Base-by-base conservation (phyloP, 2,113 vertebrate genomes). In the Psilopogon haemacephalus region DNA sequence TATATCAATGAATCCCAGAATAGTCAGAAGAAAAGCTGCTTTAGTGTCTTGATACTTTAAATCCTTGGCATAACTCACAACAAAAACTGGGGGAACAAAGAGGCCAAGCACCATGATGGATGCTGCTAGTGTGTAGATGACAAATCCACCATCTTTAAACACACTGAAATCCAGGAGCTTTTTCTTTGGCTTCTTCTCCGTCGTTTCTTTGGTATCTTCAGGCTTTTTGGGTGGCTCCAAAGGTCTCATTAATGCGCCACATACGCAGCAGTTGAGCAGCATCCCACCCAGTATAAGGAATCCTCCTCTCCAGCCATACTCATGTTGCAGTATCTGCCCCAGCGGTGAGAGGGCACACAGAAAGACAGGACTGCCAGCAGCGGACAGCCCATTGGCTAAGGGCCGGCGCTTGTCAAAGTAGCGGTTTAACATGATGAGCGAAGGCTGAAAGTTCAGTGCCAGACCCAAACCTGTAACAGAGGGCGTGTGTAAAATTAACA, bases 81-180 rank as follows among this genome's bases (percentile, higher is more conserved):
- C 97, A 42, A 99, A 99, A 84, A 99, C 99, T 0, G 99, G 99
- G 1, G 99, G 99, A 85, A 99, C 99, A 26, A 99, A 99, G 73
- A 99, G 98, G 35, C 99, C 99, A 27, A 99, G 97, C 90, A 99
- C 99, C 99, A 99, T 99, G 95, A 99, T 98, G 80, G 99, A 98
- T 10, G 99, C 98, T 1, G 99, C 98, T 26, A 98, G n/a, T 0
- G 99, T 97, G 79, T 99, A 99, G 88, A 99, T 97, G 64, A 98
- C 12, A 72, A 99, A 99, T 28, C 99, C 98, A 1, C 97, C n/a
- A 46, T 99, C 98, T 95, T 95, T 97, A 92, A 99, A 99, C 60
- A 99, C 99, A 0, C 98, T 98, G 93, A 99, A 98, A 95, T 99
- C 99, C 94, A 99, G 96, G 46, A 99, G 98, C 88, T 98, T 98